Percentiles rank a stretch among this genome's conserved stretches.
These are phyloP conservation scores for Etheostoma perlongum DNA, from an alignment of 2,797 vertebrate species.

Conservation along the genomic window DNA sequence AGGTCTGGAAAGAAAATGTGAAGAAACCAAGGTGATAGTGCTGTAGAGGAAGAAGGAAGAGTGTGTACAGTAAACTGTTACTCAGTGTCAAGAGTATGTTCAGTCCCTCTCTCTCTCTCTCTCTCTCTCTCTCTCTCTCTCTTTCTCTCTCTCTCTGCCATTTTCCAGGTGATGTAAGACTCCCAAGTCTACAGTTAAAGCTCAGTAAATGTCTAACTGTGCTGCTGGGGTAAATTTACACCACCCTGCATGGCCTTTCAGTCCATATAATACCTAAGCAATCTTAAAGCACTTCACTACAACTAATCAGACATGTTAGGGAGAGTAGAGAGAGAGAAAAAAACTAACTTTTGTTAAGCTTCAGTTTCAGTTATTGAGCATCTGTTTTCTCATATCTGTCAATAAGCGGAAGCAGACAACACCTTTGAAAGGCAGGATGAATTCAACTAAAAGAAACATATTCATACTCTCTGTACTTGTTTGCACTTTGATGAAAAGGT, in stretches of 20 bases:
- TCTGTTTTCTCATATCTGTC: conserved; percentile 8
- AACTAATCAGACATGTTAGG: conserved; percentile 43
- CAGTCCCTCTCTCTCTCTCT: conserved; percentile 7
- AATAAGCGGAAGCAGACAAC: neutral
- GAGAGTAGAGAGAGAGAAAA: conserved; percentile 1
- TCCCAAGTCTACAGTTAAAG: conserved; percentile 65
- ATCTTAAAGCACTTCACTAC: conserved; percentile 35
- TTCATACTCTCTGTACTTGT: neutral
- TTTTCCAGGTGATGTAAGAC: conserved; percentile 64
- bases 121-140: conserved; percentile 12
- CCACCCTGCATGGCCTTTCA: conserved; percentile 28
- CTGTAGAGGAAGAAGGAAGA: conserved; percentile 26
- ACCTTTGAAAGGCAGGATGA: neutral
- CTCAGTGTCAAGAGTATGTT: conserved; percentile 43
- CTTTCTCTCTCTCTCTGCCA: neutral
- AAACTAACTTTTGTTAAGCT: neutral
- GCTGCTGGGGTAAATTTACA: conserved; percentile 52
- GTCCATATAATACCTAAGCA: conserved; percentile 45
- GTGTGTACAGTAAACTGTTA: conserved; percentile 25
- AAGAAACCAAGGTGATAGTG: conserved; percentile 11
- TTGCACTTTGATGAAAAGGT: conserved; percentile 20
- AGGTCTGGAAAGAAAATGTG: conserved; percentile 26
- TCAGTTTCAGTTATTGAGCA: conserved; percentile 9
- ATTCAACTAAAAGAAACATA: neutral
- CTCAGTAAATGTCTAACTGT: conserved; percentile 63